Percentiles rank a stretch among this genome's conserved stretches.
Evolutionary conservation across 2,888 invertebrate species (phyloP).

Genomic region (Psylliodes chrysocephalus): DNA sequence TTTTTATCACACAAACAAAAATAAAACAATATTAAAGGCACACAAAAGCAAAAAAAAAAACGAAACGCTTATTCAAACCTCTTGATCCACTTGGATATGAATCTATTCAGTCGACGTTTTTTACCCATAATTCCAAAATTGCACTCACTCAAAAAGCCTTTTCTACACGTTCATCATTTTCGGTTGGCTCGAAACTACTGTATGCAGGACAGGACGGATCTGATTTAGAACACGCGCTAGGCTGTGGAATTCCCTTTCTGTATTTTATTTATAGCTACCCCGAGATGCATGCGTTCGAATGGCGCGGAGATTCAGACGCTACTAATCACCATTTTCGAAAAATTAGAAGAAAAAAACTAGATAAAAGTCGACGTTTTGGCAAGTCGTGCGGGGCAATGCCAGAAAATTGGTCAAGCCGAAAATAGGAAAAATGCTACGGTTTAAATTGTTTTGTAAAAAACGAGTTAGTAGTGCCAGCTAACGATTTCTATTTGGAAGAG

Average conservation of each 20-base stretch:
- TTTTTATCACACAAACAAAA: slow-evolving; percentile 7
- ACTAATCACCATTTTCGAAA: slow-evolving; percentile 27
- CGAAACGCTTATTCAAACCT: slow-evolving; percentile 51
- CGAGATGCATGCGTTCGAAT: slow-evolving; percentile 47
- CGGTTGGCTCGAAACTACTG: slow-evolving; percentile 16
- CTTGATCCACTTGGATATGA: slow-evolving; percentile 64
- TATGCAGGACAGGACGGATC: slow-evolving; percentile 20
- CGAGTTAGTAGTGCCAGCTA: too few relatives aligned
- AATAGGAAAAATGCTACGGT: neutral
- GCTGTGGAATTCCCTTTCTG: slow-evolving; percentile 50
- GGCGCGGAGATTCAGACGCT: slow-evolving; percentile 26
- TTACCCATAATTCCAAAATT: slow-evolving; percentile 57
- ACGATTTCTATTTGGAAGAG: too few relatives aligned
- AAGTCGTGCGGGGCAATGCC: neutral
- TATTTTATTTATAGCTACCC: slow-evolving; percentile 54
- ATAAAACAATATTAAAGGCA: neutral
- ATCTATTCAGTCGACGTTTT: slow-evolving; percentile 60
- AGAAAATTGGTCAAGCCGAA: neutral
- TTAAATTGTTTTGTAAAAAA: too few relatives aligned
- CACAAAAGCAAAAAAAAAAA: neutral
- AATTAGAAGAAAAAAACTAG: slow-evolving; percentile 20
- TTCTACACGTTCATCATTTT: slow-evolving; percentile 22
- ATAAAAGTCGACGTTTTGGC: slow-evolving; percentile 17
- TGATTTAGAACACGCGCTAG: slow-evolving; percentile 46
- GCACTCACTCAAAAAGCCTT: slow-evolving; percentile 14